Base-by-base conservation (phyloP, 2,797 vertebrate genomes). In the Phoxinus dragarum region DNA sequence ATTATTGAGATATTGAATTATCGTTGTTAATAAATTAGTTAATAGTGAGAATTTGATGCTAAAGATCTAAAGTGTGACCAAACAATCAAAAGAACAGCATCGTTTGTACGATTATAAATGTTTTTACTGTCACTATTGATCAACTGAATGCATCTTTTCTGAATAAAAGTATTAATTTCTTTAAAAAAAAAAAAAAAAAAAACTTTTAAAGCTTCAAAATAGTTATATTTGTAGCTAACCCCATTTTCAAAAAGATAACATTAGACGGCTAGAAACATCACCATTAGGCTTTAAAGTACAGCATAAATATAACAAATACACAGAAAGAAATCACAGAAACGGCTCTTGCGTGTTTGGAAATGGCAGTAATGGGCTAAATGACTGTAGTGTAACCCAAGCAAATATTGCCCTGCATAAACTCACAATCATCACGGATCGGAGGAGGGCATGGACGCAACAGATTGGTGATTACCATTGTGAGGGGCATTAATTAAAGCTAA, bases 401-500 rank as follows among this genome's bases (percentile, higher is more conserved):
- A 67, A 67, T 21, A 49, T 36, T 44, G 19, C 78, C n/a, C n/a
- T 49, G 40, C 19, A 12, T 71, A 56, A 59, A 54, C 80, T 56
- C 49, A 21, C 34, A 44, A 38, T 80, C 64, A 38, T 80, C 78
- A 54, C n/a, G 31, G 81, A 54, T 68, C 27, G 69, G 40, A 42
- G 59, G 34, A 49, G 44, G 52, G 74, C 67, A 56, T 27, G 47
- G 52, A 88, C 89, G 87, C 80, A 89, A 88, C 90, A 89, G 82
- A 90, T 84, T 86, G 85, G 85, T 85, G 86, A 94, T 95, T 94
- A 92, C 90, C 89, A 90, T 92, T 90, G 87, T 92, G 88, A 90
- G 89, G 85, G 42, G 90, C 90, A 93, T 94, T 91, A 91, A 93
- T 93, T 91, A 82, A 75, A 85, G 89, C 91, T 94, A 93, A 94